Evolutionary conservation across 2,888 invertebrate species (phyloP).

Genomic region (Pomacea canaliculata): DNA sequence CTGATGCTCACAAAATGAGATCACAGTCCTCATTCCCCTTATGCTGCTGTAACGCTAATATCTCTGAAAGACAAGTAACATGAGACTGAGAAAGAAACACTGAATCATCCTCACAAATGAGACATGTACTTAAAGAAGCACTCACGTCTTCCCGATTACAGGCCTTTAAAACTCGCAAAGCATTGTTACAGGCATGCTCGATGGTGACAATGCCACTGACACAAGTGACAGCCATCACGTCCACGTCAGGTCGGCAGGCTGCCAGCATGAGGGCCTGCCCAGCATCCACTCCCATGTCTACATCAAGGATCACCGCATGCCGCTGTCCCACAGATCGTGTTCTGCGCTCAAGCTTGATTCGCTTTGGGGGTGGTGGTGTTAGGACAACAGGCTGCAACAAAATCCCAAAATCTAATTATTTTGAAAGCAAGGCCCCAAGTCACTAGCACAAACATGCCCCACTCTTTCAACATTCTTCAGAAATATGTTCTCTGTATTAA

Average conservation of each 20-base stretch:
- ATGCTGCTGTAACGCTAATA: no score
- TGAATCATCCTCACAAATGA: neutral
- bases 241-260: constrained; percentile 66
- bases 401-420: neutral
- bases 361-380: constrained; percentile 2
- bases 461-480: no score
- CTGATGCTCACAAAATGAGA: no score
- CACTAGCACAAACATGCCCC: no score
- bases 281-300: constrained; percentile 66
- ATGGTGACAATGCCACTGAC: constrained; percentile 81
- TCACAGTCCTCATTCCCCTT: no score
- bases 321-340: constrained; percentile 13
- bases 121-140: neutral
- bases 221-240: constrained; percentile 81
- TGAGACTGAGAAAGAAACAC: neutral
- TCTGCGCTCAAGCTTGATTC: constrained; percentile 21
- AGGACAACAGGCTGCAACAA: constrained; percentile 15
- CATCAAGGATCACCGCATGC: constrained; percentile 41
- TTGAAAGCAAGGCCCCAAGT: no score
- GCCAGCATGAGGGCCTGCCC: constrained; percentile 66
- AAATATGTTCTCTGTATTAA: no score
- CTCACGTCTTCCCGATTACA: constrained; percentile 55
- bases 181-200: constrained; percentile 79
- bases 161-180: constrained; percentile 76
- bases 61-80: neutral